Evolutionary conservation across 2,888 invertebrate species (phyloP).

Genomic region (Galerucella calmariensis): DNA sequence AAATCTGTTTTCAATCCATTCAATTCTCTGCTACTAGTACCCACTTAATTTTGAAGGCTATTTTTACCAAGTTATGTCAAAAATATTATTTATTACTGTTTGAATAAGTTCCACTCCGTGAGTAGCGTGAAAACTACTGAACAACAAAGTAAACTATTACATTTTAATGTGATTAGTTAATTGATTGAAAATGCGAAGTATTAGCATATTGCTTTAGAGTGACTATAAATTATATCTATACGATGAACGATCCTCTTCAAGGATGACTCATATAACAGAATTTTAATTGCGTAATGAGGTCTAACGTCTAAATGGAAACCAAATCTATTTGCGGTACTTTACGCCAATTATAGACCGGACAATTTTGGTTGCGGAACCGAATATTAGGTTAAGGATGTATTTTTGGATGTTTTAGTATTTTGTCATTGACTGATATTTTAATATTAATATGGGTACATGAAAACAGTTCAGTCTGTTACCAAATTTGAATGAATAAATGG

Average conservation of each 20-base stretch:
- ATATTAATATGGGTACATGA: neutral
- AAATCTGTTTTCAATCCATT: too few relatives aligned
- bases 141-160: slow-evolving; percentile 10
- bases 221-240: slow-evolving; percentile 15
- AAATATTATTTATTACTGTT: neutral
- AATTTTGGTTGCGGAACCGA: neutral
- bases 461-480: neutral
- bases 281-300: slow-evolving; percentile 16
- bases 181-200: slow-evolving; percentile 14
- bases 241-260: slow-evolving; percentile 11
- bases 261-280: slow-evolving; percentile 11
- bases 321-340: neutral
- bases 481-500: neutral
- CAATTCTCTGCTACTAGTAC: too few relatives aligned
- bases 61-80: neutral
- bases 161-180: slow-evolving; percentile 24
- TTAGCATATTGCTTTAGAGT: slow-evolving; percentile 22
- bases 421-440: neutral
- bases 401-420: neutral
- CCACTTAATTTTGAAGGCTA: neutral
- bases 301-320: neutral
- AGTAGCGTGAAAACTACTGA: neutral
- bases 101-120: neutral
- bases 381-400: neutral
- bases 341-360: slow-evolving; percentile 2